These are phyloP conservation scores for Halichoeres trimaculatus DNA, from an alignment of 2,113 vertebrate species.

Conservation along the genomic window DNA sequence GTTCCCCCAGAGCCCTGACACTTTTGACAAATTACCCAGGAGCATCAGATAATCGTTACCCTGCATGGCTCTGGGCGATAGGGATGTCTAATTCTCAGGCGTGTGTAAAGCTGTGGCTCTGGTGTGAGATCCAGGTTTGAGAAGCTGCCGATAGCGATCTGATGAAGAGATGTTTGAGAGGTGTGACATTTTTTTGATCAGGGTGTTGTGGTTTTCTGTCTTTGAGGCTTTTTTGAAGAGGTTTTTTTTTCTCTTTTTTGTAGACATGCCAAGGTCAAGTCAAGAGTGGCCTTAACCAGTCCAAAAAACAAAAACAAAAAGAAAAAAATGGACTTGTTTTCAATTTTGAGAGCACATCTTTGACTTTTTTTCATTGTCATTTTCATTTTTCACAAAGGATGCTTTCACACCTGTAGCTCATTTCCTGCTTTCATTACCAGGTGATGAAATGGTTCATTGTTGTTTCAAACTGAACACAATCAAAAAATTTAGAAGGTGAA, in stretches of 20 bases:
- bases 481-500: too few relatives aligned
- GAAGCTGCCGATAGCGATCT: slow-evolving; percentile 35
- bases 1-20: slow-evolving; percentile 31
- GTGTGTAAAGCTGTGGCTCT: slow-evolving; percentile 28
- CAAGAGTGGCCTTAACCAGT: background rate
- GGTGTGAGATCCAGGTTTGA: slow-evolving; percentile 29
- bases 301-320: too few relatives aligned
- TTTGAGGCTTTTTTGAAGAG: background rate
- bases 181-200: slow-evolving; percentile 29
- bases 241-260: background rate
- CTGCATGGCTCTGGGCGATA: slow-evolving; percentile 29
- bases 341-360: too few relatives aligned
- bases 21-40: slow-evolving; percentile 55
- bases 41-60: slow-evolving; percentile 53
- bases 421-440: too few relatives aligned
- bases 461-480: too few relatives aligned
- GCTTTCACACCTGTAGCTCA: too few relatives aligned
- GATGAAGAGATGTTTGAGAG: slow-evolving; percentile 8
- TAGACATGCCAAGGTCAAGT: background rate
- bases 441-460: too few relatives aligned
- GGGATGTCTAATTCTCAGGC: slow-evolving; percentile 26
- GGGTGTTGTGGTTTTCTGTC: background rate
- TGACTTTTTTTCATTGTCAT: background rate
- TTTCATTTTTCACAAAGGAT: too few relatives aligned
- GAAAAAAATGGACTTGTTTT: too few relatives aligned